Percentiles rank a stretch among this genome's conserved stretches.
These are phyloP conservation scores for Armadillidium nasatum DNA, from an alignment of 1,140 invertebrate species.

Conservation along the genomic window DNA sequence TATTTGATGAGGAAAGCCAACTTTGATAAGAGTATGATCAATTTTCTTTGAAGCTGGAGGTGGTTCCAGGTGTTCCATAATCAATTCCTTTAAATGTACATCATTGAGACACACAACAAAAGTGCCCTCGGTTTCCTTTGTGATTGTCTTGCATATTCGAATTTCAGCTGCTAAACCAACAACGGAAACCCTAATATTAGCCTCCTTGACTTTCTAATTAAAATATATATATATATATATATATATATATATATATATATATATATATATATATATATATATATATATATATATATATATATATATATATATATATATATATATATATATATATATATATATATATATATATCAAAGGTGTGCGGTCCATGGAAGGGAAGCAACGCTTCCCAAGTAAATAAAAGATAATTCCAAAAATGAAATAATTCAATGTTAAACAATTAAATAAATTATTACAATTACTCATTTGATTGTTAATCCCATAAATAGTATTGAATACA, in stretches of 20 bases:
- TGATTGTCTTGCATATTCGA: conserved; percentile 76
- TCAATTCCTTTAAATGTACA: conserved; percentile 74
- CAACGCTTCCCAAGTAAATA: no score
- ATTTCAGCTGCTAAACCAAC: conserved; percentile 94
- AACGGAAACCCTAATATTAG: conserved; percentile 78
- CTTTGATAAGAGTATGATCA: conserved; percentile 80
- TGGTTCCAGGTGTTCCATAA: conserved; percentile 71
- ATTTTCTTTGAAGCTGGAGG: conserved; percentile 71
- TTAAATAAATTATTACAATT: no score
- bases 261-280: conserved; percentile 14
- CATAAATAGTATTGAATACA: no score
- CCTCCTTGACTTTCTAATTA: conserved; percentile 49
- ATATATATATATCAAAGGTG: no score
- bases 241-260: conserved; percentile 33
- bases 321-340: not conserved
- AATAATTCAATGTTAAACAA: no score
- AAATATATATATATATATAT: conserved; percentile 45
- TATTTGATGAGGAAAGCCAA: conserved; percentile 65
- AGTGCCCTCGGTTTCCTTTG: conserved; percentile 73
- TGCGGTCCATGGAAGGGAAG: no score
- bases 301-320: not conserved
- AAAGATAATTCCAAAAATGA: no score
- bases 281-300: not conserved
- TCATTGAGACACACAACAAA: conserved; percentile 89
- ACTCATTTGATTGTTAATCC: no score